Percentiles rank a stretch among this genome's conserved stretches.
phyloP scores from a whole-genome alignment of 2,797 vertebrate genomes.

The Enteromius paludinosus region DNA sequence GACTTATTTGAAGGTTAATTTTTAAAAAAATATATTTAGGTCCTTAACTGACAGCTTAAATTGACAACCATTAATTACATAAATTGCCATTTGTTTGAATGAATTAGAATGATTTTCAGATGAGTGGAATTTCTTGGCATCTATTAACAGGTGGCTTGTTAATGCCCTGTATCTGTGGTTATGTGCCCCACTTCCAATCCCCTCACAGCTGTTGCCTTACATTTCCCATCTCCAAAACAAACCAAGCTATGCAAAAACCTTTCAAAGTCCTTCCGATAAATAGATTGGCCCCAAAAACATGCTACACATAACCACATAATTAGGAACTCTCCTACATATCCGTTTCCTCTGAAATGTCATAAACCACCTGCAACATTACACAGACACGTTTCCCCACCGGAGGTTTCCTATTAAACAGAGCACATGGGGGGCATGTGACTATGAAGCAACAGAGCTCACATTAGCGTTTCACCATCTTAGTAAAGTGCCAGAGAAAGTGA shows the following conservation, averaged over 20 bases:
- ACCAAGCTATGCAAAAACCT: constrained; percentile 37
- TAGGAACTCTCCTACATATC: constrained; percentile 7
- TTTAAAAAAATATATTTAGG: not conserved
- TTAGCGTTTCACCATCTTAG: constrained; percentile 55
- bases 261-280: constrained; percentile 11
- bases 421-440: constrained; percentile 50
- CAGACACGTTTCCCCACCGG: constrained; percentile 48
- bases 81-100: constrained; percentile 33
- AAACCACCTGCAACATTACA: constrained; percentile 57
- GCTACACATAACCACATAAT: constrained; percentile 56
- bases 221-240: constrained; percentile 29
- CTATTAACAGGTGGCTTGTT: constrained; percentile 51
- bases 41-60: constrained; percentile 4
- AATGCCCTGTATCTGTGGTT: constrained; percentile 50
- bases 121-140: constrained; percentile 38
- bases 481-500: constrained; percentile 36
- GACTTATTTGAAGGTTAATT: not conserved
- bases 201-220: constrained; percentile 49
- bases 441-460: constrained; percentile 57
- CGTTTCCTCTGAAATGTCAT: constrained; percentile 61
- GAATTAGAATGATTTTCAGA: constrained; percentile 49
- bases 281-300: constrained; percentile 42
- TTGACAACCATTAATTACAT: constrained; percentile 22
- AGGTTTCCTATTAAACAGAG: constrained; percentile 66
- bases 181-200: constrained; percentile 5